Evolutionary conservation across 1,140 invertebrate genomes (phyloP), one percentile per base, ranked within the genome.

Genomic region (Oryctes rhinoceros): DNA sequence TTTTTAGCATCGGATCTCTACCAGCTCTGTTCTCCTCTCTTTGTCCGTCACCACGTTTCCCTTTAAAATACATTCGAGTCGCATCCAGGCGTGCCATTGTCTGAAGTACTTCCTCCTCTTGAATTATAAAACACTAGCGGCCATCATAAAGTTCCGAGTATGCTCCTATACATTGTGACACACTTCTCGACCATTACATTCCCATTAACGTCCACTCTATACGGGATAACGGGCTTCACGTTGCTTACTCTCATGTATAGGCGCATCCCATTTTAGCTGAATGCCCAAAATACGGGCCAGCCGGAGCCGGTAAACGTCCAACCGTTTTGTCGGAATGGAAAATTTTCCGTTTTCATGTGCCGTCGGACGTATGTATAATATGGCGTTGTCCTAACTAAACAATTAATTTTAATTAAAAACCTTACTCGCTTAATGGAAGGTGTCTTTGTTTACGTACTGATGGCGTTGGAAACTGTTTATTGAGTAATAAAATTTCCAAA

Each of bases 111-210:
- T 80, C 35, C 79, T 30, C 20, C 71, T 80, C 39, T 65, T 80
- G 79, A 80, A 80, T 80, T 80, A 80, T 80, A 80, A 80, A 80
- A 80, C 71, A 76, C 65, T 74, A 59, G 53, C 79, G 79, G 48
- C 74, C 79, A 80, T 75, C 71, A 76, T 80, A 80, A 80, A 80
- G 79, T 80, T 75, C 79, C 71, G 65, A 39, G 65, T 20, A 35
- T 47, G 67, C 67, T 80, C 71, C 47, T 71, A 80, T 47, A 80
- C 74, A 65, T 44, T 80, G 79, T 79, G 59, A 79, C 78, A 79
- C 79, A 53, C 74, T 80, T 62, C 67, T 67, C 79, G 74, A 44
- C 79, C 79, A 80, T 80, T 80, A 80, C 71, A 71, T 71, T 74
- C 65, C 79, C 74, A 80, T 80, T 80, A 80, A 80, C 79, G 30